Evolutionary conservation across 1,140 invertebrate species (phyloP).

Genomic region (Apis dorsata): DNA sequence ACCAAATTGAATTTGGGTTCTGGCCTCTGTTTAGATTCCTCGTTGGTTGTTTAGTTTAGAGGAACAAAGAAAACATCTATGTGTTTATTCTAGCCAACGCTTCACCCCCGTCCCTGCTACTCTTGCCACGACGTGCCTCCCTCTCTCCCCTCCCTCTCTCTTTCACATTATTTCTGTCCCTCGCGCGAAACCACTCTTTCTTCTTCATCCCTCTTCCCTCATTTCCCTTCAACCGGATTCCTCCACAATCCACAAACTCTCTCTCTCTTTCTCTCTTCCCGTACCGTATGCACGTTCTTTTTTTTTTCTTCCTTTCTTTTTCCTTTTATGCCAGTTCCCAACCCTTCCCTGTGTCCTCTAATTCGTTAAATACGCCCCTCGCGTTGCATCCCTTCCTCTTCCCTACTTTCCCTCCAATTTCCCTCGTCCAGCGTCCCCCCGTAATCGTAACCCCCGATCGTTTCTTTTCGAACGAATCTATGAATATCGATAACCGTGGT

Average conservation of each 20-base stretch:
- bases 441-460: no score
- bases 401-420: constrained; percentile 12
- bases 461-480: neutral
- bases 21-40: constrained; percentile 82
- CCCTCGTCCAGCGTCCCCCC: neutral
- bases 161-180: constrained; percentile 55
- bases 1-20: constrained; percentile 82
- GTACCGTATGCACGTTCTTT: constrained; percentile 37
- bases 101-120: constrained; percentile 67
- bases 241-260: constrained; percentile 45
- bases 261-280: neutral
- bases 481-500: neutral
- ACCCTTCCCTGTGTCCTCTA: constrained; percentile 29
- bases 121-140: constrained; percentile 44
- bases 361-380: constrained; percentile 47
- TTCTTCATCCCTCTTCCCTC: constrained; percentile 62
- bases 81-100: constrained; percentile 83
- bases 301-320: no score
- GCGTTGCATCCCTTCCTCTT: neutral
- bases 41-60: constrained; percentile 83
- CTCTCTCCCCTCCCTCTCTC: constrained; percentile 41
- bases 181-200: constrained; percentile 53
- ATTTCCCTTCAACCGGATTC: constrained; percentile 55
- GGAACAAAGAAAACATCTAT: constrained; percentile 83
- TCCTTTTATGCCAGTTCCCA: constrained; percentile 19